phyloP scores from a whole-genome alignment of 2,888 invertebrate species.

The Physocephala rufipes region DNA sequence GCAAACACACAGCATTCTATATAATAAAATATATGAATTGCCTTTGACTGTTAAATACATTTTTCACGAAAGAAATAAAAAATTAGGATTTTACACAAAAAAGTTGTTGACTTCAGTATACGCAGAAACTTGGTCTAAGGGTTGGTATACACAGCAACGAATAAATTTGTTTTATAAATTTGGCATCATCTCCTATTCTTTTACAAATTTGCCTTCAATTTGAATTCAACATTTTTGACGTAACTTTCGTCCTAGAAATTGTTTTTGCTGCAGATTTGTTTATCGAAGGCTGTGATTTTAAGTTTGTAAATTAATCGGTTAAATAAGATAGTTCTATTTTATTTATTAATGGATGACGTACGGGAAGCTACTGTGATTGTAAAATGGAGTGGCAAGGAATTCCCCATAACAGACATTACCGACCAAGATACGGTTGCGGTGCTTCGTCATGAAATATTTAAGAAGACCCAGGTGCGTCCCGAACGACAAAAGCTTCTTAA shows the following conservation, averaged over 20 bases:
- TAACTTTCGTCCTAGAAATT: background rate
- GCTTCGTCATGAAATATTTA: conserved; percentile 85
- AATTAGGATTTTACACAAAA: too few species aligned
- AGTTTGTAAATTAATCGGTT: background rate
- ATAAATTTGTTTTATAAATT: background rate
- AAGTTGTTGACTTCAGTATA: too few species aligned
- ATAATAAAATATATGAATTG: too few species aligned
- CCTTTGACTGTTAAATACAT: too few species aligned
- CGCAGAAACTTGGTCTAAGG: too few species aligned
- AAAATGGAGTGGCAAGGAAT: conserved; percentile 95
- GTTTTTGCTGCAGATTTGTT: conserved; percentile 2
- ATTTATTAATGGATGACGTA: conserved; percentile 41
- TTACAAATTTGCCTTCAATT: background rate
- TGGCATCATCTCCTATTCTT: background rate
- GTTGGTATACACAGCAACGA: too few species aligned
- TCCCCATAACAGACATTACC: conserved; percentile 77
- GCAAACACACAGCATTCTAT: too few species aligned
- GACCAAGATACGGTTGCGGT: conserved; percentile 80
- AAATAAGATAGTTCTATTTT: background rate
- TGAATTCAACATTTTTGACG: conserved; percentile 3
- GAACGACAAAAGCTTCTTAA: conserved; percentile 93
- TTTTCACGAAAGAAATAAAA: too few species aligned
- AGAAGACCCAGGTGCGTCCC: conserved; percentile 90
- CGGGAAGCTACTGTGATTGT: conserved; percentile 72
- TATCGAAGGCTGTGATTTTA: background rate